Base-by-base conservation (phyloP, 2,797 vertebrate genomes). In the Euphonia xanthogaster region DNA sequence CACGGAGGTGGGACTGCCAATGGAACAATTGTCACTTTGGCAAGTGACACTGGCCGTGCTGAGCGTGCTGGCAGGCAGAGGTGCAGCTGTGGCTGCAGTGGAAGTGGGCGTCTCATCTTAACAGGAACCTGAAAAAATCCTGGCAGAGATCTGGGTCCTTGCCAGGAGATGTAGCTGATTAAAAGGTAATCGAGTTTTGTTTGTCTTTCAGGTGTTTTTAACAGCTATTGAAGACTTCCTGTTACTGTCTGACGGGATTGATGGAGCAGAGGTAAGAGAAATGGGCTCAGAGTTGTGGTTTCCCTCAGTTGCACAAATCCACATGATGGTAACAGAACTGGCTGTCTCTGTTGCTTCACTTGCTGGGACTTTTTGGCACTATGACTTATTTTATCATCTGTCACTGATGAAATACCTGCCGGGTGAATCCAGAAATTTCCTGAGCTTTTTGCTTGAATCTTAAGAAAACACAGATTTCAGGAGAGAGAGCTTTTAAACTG, bases 151-250 rank as follows among this genome's bases (percentile, higher is more conserved):
- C 19, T 30, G 28, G 19, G 8, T 57, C 55, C 28, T 45, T 70
- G 37, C 20, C 42, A 47, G 30, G 24, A 55, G 48, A 24, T 22
- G 18, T 18, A 77, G 17, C 18, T 50, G 77, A 35, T 53, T 6
- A n/a, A 54, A 71, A 57, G 76, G 30, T 61, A 86, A 88, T n/a
- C 1, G 2, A 27, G 8, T 40, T 58, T 68, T 71, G 10, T 92
- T 94, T 87, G 12, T 95, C 53, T 97, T 90, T 19, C 78, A 99
- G 99, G 97, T 97, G 27, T 99, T 99, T 97, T 98, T 99, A 82
- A 98, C 98, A 95, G 98, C 98, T 24, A 95, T 99, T 92, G 98
- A 98, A 90, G 98, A 99, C 76, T 97, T 99, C 39, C 97, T 99
- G 85, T 95, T 97, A 4, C 96, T 98, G 88, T 98, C 98, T 10